Evolutionary conservation across 2,888 invertebrate species (phyloP).

Genomic region (Caenorhabditis sp.): DNA sequence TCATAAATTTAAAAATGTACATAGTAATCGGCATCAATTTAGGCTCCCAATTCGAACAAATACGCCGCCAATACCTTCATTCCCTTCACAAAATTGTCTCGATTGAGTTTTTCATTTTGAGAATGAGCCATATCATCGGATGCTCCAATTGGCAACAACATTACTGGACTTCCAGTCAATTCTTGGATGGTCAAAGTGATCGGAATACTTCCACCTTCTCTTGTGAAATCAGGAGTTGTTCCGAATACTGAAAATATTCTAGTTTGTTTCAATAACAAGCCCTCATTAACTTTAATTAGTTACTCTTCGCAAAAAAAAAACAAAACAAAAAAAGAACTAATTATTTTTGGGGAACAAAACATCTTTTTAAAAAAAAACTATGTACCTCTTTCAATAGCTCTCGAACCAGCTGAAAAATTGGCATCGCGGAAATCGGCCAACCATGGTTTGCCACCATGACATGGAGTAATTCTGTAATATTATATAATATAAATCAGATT

Average conservation of each 20-base stretch:
- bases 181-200: conserved; percentile 85
- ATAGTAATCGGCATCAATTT: neutral
- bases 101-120: conserved; percentile 95
- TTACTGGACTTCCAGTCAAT: conserved; percentile 81
- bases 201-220: conserved; percentile 97
- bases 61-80: conserved; percentile 67
- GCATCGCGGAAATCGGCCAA: conserved; percentile 89
- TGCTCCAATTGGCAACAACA: conserved; percentile 91
- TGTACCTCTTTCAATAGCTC: conserved; percentile 71
- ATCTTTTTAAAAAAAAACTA: conserved; percentile 3
- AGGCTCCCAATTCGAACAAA: conserved; percentile 59
- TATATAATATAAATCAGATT: neutral
- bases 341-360: too few species aligned
- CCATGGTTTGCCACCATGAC: conserved; percentile 88
- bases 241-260: conserved; percentile 80
- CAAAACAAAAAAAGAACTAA: too few species aligned
- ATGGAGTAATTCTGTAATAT: conserved; percentile 71
- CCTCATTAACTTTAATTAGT: too few species aligned
- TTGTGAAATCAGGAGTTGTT: conserved; percentile 89
- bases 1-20: neutral
- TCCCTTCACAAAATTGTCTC: conserved; percentile 72
- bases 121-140: conserved; percentile 98
- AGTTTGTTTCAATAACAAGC: too few species aligned
- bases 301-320: too few species aligned
- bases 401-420: conserved; percentile 85